phyloP scores from a whole-genome alignment of 2,113 vertebrate genomes.

The Cisticola juncidis region DNA sequence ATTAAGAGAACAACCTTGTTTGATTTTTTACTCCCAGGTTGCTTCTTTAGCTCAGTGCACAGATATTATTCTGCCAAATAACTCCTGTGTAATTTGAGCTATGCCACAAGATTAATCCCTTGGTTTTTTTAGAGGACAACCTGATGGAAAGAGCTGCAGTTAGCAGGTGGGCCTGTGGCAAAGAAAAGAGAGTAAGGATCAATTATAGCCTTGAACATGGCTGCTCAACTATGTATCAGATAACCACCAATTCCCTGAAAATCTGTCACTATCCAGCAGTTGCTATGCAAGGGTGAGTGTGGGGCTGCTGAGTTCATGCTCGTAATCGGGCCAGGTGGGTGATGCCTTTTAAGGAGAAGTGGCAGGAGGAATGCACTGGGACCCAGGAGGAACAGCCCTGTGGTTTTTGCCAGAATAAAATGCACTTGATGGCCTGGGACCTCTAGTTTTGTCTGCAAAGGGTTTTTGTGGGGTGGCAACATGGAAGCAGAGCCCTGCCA shows the following conservation, averaged over 20 bases:
- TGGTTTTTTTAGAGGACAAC: slow-evolving; percentile 56
- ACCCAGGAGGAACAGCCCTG: not conserved
- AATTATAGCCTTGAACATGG: slow-evolving; percentile 69
- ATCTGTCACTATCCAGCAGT: slow-evolving; percentile 70
- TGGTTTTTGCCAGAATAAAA: not conserved
- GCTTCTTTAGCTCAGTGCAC: slow-evolving; percentile 15
- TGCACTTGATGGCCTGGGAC: not conserved
- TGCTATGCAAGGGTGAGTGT: slow-evolving; percentile 42
- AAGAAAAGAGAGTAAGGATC: slow-evolving; percentile 65
- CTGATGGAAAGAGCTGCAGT: slow-evolving; percentile 70
- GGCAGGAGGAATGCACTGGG: not conserved
- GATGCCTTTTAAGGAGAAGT: slow-evolving; percentile 64
- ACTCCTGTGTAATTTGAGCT: slow-evolving; percentile 63
- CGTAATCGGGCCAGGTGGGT: slow-evolving; percentile 46
- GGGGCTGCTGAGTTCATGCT: slow-evolving; percentile 6
- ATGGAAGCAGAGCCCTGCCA: not conserved
- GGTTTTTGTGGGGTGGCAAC: not conserved
- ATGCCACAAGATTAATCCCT: slow-evolving; percentile 52
- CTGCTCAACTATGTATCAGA: slow-evolving; percentile 67
- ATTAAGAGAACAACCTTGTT: not conserved
- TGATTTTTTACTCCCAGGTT: slow-evolving; percentile 18
- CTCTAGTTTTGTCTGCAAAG: not conserved
- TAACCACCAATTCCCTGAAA: slow-evolving; percentile 73
- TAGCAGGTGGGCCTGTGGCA: slow-evolving; percentile 65
- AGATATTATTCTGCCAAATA: slow-evolving; percentile 38